phyloP scores from a whole-genome alignment of 2,797 vertebrate species.

The Lagodon rhomboides region DNA sequence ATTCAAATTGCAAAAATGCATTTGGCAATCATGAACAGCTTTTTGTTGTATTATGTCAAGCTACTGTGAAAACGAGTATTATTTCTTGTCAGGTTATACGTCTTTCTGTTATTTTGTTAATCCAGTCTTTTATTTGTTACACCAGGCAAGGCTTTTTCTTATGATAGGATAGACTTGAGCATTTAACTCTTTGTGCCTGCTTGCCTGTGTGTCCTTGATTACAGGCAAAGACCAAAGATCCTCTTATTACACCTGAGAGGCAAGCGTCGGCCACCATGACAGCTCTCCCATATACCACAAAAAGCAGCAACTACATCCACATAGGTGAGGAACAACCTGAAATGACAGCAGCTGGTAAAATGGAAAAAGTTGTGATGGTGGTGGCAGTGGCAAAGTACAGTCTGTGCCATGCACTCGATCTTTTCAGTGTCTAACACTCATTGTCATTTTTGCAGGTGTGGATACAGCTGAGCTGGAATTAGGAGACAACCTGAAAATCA shows the following conservation, averaged over 20 bases:
- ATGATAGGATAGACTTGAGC: no score
- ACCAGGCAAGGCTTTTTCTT: no score
- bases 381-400: no score
- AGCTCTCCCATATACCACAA: slow-evolving; percentile 77
- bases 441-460: slow-evolving; percentile 50
- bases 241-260: fast-evolving
- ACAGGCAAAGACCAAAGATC: slow-evolving; percentile 81
- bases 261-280: slow-evolving; percentile 83
- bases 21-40: no score
- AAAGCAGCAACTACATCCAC: slow-evolving; percentile 84
- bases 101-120: no score
- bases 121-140: no score
- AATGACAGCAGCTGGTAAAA: background rate
- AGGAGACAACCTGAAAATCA: slow-evolving; percentile 78
- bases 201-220: slow-evolving; percentile 4
- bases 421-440: no score
- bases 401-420: no score
- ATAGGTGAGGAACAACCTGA: slow-evolving; percentile 66
- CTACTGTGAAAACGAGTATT: no score
- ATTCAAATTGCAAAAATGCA: no score
- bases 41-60: background rate
- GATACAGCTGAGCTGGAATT: slow-evolving; percentile 70
- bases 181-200: background rate
- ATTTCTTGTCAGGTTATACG: no score
- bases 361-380: no score